Conservation (phyloP, 1,140 invertebrate species). For the Papilio machaon region DNA sequence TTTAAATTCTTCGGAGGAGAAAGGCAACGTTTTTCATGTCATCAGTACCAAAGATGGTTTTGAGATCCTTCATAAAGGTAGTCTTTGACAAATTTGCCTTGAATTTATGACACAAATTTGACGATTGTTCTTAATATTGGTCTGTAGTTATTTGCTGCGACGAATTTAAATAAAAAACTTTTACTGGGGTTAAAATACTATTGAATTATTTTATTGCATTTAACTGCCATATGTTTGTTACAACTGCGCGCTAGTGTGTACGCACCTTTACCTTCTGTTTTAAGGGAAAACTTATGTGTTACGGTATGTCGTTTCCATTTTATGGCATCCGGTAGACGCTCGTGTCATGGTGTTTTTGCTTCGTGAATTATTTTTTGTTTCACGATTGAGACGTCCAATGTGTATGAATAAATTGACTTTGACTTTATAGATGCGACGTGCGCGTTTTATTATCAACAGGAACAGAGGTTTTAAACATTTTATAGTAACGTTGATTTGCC, state of each 20-base stretch:
- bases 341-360: constrained; percentile 42
- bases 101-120: too few species aligned
- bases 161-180: neutral
- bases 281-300: constrained; percentile 63
- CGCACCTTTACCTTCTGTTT: constrained; percentile 47
- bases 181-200: neutral
- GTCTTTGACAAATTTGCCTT: neutral
- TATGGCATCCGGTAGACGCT: constrained; percentile 44
- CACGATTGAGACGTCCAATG: constrained; percentile 36
- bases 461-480: constrained; percentile 8
- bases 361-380: constrained; percentile 37
- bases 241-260: neutral
- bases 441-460: constrained; percentile 11
- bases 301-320: constrained; percentile 45
- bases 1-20: neutral
- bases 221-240: neutral
- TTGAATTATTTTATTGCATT: neutral
- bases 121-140: too few species aligned
- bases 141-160: too few species aligned
- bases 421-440: constrained; percentile 24
- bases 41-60: neutral
- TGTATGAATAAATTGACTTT: constrained; percentile 37
- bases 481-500: neutral
- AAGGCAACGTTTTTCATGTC: neutral
- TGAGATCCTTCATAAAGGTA: neutral